phyloP scores from a whole-genome alignment of 2,113 vertebrate species.

The Grantiella picta region DNA sequence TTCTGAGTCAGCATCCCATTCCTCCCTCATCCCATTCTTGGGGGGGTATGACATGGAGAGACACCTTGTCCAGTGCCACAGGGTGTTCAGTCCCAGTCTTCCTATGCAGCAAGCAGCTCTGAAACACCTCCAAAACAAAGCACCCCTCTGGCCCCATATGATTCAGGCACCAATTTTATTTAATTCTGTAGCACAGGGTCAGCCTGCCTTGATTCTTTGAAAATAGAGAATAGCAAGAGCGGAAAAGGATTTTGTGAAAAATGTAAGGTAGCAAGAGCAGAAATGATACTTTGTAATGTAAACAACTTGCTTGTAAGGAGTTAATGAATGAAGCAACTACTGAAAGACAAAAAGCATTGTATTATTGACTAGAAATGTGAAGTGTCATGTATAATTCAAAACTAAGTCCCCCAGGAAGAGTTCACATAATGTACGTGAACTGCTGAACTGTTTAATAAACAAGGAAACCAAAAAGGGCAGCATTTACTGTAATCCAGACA shows the following conservation, averaged over 20 bases:
- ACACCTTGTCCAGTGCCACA: not conserved
- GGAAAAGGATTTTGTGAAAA: not conserved
- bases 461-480: not conserved
- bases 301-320: not conserved
- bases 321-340: not conserved
- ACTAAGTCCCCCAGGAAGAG: not conserved
- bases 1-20: not conserved
- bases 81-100: not conserved
- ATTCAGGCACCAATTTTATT: not conserved
- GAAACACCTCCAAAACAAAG: not conserved
- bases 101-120: not conserved
- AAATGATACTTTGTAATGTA: not conserved
- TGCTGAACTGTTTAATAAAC: not conserved
- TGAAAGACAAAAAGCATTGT: not conserved
- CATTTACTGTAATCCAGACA: not conserved
- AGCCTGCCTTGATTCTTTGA: not conserved
- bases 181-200: not conserved
- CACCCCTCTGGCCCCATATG: fast-evolving
- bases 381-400: slow-evolving; percentile 24
- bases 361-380: not conserved
- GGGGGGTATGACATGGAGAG: fast-evolving
- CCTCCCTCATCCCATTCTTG: not conserved
- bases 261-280: not conserved
- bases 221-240: not conserved
- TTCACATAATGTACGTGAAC: not conserved